phyloP scores from a whole-genome alignment of 1,140 invertebrate genomes.

The Drosophila setifemur region DNA sequence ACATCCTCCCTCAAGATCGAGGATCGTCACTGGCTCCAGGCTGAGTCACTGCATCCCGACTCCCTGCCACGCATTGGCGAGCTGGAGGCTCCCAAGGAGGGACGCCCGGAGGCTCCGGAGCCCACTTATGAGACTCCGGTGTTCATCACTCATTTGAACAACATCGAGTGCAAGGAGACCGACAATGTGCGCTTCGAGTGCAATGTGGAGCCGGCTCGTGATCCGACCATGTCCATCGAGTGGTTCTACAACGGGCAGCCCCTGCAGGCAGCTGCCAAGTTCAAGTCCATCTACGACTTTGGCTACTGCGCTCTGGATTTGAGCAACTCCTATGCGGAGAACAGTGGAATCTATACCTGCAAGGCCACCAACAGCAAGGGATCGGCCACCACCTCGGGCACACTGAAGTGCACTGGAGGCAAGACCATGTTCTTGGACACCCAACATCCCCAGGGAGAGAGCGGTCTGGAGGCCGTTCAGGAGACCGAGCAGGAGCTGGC shows the following conservation, averaged over 20 bases:
- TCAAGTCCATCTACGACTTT: slow-evolving; percentile 94
- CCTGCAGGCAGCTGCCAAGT: slow-evolving; percentile 90
- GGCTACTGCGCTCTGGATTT: slow-evolving; percentile 94
- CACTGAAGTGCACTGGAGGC: slow-evolving; percentile 91
- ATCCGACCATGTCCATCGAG: slow-evolving; percentile 96
- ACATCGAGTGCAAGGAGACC: slow-evolving; percentile 94
- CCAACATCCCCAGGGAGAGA: slow-evolving; percentile 94
- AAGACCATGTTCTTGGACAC: slow-evolving; percentile 92
- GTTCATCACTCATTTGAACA: slow-evolving; percentile 95
- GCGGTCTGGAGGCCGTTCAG: slow-evolving; percentile 92
- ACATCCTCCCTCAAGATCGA: slow-evolving; percentile 95
- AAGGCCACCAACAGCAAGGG: slow-evolving; percentile 96
- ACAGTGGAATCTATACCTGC: slow-evolving; percentile 95
- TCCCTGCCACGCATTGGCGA: slow-evolving; percentile 93
- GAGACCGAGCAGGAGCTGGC: slow-evolving; percentile 91
- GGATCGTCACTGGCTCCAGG: slow-evolving; percentile 92
- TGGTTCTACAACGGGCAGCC: slow-evolving; percentile 95
- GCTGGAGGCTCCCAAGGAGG: slow-evolving; percentile 90
- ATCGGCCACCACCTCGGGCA: slow-evolving; percentile 93
- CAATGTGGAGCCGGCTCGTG: slow-evolving; percentile 95
- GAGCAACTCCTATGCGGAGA: slow-evolving; percentile 91
- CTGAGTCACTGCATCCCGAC: slow-evolving; percentile 95
- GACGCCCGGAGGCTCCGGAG: slow-evolving; percentile 87
- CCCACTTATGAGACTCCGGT: slow-evolving; percentile 92
- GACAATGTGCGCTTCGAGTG: slow-evolving; percentile 97